Percentiles rank a stretch among this genome's conserved stretches.
Evolutionary conservation across 2,888 invertebrate genomes (phyloP).

Genomic region (Nowickia ferox): DNA sequence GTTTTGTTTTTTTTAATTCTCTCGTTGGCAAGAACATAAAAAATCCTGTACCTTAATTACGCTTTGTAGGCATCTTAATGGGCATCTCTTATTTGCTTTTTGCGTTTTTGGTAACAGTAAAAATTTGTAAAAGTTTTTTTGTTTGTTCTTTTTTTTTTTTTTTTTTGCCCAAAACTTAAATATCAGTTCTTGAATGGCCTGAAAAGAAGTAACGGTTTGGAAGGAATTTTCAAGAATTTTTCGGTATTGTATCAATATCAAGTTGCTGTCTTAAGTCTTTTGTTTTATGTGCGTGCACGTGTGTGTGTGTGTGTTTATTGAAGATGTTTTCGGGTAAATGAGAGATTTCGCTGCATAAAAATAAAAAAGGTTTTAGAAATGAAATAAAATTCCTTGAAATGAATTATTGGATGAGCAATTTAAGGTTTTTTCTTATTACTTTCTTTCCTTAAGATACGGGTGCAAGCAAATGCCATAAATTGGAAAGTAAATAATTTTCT

Average conservation of each 20-base stretch:
- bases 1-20: conserved; percentile 3
- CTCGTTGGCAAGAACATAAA: neutral
- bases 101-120: conserved; percentile 6
- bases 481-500: neutral
- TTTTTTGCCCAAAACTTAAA: neutral
- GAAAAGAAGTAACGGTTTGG: conserved; percentile 47
- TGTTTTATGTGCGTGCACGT: neutral
- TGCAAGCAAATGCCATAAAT: neutral
- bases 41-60: conserved; percentile 18
- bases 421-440: neutral
- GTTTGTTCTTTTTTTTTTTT: neutral
- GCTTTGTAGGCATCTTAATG: conserved; percentile 1
- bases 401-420: conserved; percentile 38
- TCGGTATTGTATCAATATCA: conserved; percentile 62
- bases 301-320: neutral
- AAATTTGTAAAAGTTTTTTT: neutral
- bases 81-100: neutral
- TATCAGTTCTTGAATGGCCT: conserved; percentile 5
- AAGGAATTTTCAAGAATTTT: conserved; percentile 40
- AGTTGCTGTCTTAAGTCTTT: conserved; percentile 50
- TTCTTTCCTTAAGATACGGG: neutral
- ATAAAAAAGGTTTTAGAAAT: conserved; percentile 2
- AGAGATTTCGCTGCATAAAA: neutral
- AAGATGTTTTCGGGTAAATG: neutral
- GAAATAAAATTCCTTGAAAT: conserved; percentile 20